phyloP scores from a whole-genome alignment of 2,113 vertebrate species.

The Electrona antarctica region DNA sequence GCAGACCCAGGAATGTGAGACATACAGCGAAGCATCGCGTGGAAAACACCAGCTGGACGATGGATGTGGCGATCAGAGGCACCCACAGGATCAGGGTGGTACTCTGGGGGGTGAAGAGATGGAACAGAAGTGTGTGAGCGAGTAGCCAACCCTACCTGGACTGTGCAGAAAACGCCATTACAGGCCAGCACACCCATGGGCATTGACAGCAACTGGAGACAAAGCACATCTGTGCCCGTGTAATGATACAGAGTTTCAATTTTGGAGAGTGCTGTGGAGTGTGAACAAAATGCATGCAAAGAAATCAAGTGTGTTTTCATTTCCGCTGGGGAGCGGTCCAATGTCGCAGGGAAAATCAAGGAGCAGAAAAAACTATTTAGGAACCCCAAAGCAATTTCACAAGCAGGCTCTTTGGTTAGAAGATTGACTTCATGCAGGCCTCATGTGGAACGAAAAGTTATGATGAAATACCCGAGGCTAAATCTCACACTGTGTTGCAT shows the following conservation, averaged over 20 bases:
- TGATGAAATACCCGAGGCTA: no score
- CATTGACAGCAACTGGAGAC: not conserved
- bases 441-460: no score
- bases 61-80: constrained; percentile 80
- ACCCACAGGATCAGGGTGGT: constrained; percentile 89
- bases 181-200: not conserved
- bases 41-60: constrained; percentile 78
- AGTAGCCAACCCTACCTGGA: constrained; percentile 27
- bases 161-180: constrained; percentile 17
- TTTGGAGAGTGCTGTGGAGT: no score
- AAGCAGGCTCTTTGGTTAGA: no score
- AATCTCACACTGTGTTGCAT: no score
- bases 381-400: no score
- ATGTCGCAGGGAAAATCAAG: constrained; percentile 15
- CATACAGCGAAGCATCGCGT: constrained; percentile 75
- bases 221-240: no score
- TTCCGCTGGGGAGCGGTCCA: no score
- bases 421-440: no score
- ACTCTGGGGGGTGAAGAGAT: constrained; percentile 72
- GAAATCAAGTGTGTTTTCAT: no score
- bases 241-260: no score
- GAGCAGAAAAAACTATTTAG: not conserved
- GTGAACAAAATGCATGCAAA: no score
- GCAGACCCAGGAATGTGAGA: constrained; percentile 72
- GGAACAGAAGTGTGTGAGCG: not conserved